Base-by-base conservation (phyloP, 1,140 invertebrate genomes). In the Gryon sp. region DNA sequence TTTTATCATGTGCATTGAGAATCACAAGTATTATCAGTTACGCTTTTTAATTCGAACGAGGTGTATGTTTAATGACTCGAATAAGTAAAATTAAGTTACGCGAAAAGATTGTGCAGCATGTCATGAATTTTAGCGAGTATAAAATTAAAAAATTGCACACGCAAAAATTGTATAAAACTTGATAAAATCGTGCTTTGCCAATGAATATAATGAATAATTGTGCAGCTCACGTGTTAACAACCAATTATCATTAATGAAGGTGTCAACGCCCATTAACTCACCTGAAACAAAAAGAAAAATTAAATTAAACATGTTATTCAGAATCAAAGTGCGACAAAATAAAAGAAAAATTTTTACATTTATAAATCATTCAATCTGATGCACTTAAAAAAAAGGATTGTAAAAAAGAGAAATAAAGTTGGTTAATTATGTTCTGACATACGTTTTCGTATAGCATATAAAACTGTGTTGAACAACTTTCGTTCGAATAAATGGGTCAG, bases 181-280 rank as follows among this genome's bases (percentile, higher is more conserved):
- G 68, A 72, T 62, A 63, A 62, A 55, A 63, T 72, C 57, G 7
- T 63, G 8, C 34, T 8, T 3, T 0, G 6, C 1, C 8, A 4
- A 30, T 4, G 6, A 40, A 20, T 28, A 43, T 4, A 40, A 16
- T 48, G 68, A 40, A 72, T 63, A 48, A 72, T 72, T 40, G 57
- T 19, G 19, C 20, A n/a, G 24, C 48, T 72, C 34, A 72, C 68
- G 57, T 72, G 68, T 48, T 22, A 24, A 40, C 11, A 22, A n/a
- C 48, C 41, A 72, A 63, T 72, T 72, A 63, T 52, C 55, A 38
- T 63, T 55, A 63, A 72, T 28, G 32, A 63, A 55, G 57, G 48
- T 72, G 68, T 72, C 68, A 72, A 72, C 68, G 41, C 16, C 50
- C 32, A 57, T 73, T 73, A 73, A 73, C 69, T 73, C 26, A 73